These are phyloP conservation scores for Numenius arquata DNA, from an alignment of 2,113 vertebrate species.

Conservation along the genomic window DNA sequence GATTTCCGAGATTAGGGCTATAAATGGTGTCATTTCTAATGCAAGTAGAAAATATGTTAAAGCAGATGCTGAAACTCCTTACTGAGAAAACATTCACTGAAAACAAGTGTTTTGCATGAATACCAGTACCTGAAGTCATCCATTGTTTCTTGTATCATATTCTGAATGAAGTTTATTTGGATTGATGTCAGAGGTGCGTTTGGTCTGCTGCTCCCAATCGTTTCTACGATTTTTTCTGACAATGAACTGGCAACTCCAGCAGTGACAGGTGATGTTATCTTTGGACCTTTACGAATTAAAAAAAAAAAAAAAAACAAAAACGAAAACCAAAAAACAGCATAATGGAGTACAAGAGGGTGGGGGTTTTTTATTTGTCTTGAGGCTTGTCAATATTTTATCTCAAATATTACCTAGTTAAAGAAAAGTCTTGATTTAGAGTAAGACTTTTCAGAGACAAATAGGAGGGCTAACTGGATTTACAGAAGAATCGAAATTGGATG, in stretches of 20 bases:
- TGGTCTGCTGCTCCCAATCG: conserved; percentile 76
- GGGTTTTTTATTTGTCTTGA: background rate
- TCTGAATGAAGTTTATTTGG: conserved; percentile 93
- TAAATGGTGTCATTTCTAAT: background rate
- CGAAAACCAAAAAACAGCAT: background rate
- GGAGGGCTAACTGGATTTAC: background rate
- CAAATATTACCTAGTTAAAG: background rate
- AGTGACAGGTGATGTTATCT: conserved; percentile 61
- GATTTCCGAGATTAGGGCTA: background rate
- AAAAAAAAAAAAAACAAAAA: background rate
- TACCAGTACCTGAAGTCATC: conserved; percentile 89
- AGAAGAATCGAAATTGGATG: background rate
- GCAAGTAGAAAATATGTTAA: background rate
- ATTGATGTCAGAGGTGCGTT: conserved; percentile 86
- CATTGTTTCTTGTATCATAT: conserved; percentile 95
- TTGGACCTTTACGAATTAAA: conserved; percentile 66
- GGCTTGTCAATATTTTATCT: background rate
- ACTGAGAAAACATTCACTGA: background rate
- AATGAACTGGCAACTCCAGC: conserved; percentile 78
- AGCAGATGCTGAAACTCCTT: background rate
- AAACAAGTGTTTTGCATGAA: background rate
- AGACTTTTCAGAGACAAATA: background rate
- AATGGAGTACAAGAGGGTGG: background rate
- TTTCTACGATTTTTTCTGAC: conserved; percentile 84
- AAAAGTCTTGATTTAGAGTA: background rate